phyloP scores from a whole-genome alignment of 2,113 vertebrate genomes.

The Mixornis gularis region DNA sequence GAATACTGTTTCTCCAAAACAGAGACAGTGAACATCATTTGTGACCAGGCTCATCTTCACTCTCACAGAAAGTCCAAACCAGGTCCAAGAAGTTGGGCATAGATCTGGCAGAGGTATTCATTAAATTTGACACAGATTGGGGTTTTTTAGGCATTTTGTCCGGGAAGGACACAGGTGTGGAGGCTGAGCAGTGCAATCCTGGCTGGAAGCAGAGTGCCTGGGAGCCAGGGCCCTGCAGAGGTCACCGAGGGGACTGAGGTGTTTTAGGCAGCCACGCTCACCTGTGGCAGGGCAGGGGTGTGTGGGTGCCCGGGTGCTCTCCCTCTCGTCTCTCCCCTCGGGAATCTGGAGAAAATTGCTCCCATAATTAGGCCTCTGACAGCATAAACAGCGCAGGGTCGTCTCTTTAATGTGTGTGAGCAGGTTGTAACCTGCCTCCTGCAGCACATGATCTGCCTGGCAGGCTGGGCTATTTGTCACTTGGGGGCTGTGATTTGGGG shows the following conservation, averaged over 20 bases:
- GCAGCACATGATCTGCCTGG: not conserved
- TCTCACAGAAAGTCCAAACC: not conserved
- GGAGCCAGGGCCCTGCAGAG: not conserved
- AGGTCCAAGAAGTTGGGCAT: not conserved
- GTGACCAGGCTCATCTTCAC: not conserved
- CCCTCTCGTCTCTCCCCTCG: not conserved
- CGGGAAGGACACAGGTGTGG: not conserved
- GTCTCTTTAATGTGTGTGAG: constrained; percentile 40
- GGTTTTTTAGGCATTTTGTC: not conserved
- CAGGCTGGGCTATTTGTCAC: constrained; percentile 46
- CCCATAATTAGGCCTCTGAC: constrained; percentile 22
- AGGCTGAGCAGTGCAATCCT: not conserved
- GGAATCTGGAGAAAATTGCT: constrained; percentile 38
- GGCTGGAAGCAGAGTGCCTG: not conserved
- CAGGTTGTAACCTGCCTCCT: constrained; percentile 28
- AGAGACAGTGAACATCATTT: not conserved
- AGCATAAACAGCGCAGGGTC: constrained; percentile 37
- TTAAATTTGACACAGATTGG: fast-evolving
- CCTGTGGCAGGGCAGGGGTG: not conserved
- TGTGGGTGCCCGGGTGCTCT: not conserved
- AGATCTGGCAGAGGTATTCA: not conserved
- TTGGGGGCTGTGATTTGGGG: constrained; percentile 33
- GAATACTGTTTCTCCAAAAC: not conserved
- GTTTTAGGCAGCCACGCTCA: not conserved
- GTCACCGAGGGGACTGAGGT: not conserved